Evolutionary conservation across 2,888 invertebrate genomes (phyloP), one percentile per base, ranked within the genome.

Genomic region (Agrotis clavis): DNA sequence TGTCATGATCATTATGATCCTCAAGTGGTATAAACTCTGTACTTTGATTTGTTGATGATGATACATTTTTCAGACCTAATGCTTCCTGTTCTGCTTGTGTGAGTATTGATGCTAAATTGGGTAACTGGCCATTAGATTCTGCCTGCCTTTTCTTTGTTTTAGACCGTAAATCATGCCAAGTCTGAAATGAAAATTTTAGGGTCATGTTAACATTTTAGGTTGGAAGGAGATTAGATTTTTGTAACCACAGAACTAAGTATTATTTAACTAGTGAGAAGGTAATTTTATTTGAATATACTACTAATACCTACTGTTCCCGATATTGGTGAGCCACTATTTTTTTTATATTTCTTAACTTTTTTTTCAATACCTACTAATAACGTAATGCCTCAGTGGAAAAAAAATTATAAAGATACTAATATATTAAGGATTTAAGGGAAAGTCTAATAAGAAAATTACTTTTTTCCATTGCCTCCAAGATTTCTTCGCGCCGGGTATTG

Each of bases 391-490:
- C 30, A 30, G 5, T 30, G 4, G 30, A 30, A 30, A 6, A 4
- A 30, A 30, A 30, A 3, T 0, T 5, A 30, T 6, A 30, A 30
- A 30, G 6, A 30, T 4, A 30, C 30, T 30, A 35, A 7, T 35
- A 14, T 9, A 25, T 45, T 51, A 11, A 25, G 13, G n/a, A 35
- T 64, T 35, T 47, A 18, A 25, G 1, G 4, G 14, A 50, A 45
- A 25, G 41, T 25, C 53, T 62, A 57, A 18, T 30, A 67, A 57
- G 7, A 63, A 53, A 6, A 50, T 35, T 89, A 95, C 96, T 90
- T 95, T 96, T 87, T 92, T 90, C 96, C 95, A 96, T 81, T 95
- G 95, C 57, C 91, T 91, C 96, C 96, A 96, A 76, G 94, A 94
- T 89, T 96, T 96, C 53, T 83, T 92, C 0, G 95, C 94, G 14